Evolutionary conservation across 2,113 vertebrate genomes (phyloP).

Genomic region (Cyprinodon variegatus): DNA sequence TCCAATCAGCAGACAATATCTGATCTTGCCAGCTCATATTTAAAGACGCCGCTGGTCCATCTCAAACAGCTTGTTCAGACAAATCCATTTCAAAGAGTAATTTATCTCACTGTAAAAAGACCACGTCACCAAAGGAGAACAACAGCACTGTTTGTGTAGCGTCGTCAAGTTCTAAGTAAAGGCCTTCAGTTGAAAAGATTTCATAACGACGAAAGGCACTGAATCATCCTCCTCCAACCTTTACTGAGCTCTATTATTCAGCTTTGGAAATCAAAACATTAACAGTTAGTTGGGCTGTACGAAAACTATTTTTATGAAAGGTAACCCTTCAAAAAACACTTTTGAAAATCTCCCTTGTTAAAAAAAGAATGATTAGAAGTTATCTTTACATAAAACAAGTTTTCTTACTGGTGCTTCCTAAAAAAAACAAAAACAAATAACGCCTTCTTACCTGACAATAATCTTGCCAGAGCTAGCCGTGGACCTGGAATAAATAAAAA

Average conservation of each 20-base stretch:
- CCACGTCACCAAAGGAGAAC: background rate
- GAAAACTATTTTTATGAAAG: background rate
- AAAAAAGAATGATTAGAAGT: background rate
- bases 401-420: background rate
- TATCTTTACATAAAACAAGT: background rate
- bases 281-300: background rate
- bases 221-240: background rate
- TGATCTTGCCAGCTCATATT: conserved; percentile 8
- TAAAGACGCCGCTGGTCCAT: background rate
- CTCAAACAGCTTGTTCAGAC: background rate
- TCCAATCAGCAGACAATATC: background rate
- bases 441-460: conserved; percentile 84
- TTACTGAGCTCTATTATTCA: too few species aligned
- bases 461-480: conserved; percentile 79
- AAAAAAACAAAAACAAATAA: conserved; percentile 13
- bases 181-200: background rate
- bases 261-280: background rate
- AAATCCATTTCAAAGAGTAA: conserved; percentile 7
- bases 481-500: conserved; percentile 79
- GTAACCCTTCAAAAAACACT: background rate
- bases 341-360: background rate
- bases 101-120: conserved; percentile 10
- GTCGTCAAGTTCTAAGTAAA: too few species aligned
- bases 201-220: background rate
- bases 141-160: background rate